Base-by-base conservation (phyloP, 1,140 invertebrate genomes). In the Nasonia longicornis region DNA sequence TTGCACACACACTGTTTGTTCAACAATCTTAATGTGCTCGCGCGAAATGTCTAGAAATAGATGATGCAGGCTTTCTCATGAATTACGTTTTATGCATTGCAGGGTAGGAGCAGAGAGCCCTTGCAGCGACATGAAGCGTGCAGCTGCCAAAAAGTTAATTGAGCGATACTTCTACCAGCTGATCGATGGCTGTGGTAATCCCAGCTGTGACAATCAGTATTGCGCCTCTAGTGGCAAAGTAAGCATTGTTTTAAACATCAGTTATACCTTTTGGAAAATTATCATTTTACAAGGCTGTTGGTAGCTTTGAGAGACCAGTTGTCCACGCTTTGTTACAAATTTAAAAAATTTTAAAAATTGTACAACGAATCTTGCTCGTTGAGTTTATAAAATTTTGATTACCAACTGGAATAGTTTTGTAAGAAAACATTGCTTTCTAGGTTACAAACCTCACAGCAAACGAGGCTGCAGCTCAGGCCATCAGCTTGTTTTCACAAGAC, bases 91-190 rank as follows among this genome's bases (percentile, higher is more conserved):
- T 79, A 35, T 73, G 31, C 26, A 38, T 84, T 83, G 42, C 79
- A 91, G 90, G 89, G 89, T 90, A 89, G 88, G 86, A 85, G 87
- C 89, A 77, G 89, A 90, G 73, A 91, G 88, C 87, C 89, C 91
- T 89, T 91, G 91, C 86, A 93, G 93, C 91, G 94, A 94, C 86
- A 96, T 96, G 96, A 98, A 97, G 92, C 93, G 96, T 85, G 95
- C 95, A 83, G 95, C 96, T 83, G 96, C 96, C 31, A 96, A 94
- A 89, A 95, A 96, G 89, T 91, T 97, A 67, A 98, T 98, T 82
- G 96, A 97, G 89, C 94, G 95, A 84, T 98, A 98, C 90, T 98
- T 98, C 89, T 97, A 96, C 91, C 96, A 98, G 91, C 91, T 98
- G 78, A 95, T 95, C 16, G 95, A 97, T 89, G 97, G 97, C 81